Conservation (phyloP, 2,113 vertebrate genomes). For the Oncorhynchus gorbuscha region DNA sequence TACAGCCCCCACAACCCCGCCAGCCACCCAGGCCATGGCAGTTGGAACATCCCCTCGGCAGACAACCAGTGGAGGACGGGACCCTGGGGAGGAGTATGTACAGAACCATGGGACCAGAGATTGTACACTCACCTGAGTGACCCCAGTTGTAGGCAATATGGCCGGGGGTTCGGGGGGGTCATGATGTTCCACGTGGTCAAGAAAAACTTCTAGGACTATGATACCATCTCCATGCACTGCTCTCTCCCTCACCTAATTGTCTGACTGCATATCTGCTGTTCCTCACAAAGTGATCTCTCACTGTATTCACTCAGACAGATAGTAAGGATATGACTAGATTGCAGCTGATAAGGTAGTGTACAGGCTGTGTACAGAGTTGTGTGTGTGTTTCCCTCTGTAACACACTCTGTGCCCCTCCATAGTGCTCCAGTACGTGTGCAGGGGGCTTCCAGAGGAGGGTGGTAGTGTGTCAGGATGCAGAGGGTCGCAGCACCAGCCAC, state of each 20-base stretch:
- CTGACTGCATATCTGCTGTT: neutral
- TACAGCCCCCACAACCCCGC: slow-evolving; percentile 73
- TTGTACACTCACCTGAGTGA: neutral
- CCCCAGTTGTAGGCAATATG: too few relatives aligned
- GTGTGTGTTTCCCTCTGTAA: neutral
- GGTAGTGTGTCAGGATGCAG: slow-evolving; percentile 92
- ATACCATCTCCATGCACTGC: too few relatives aligned
- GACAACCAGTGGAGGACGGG: slow-evolving; percentile 93
- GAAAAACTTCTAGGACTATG: too few relatives aligned
- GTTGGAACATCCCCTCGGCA: slow-evolving; percentile 73
- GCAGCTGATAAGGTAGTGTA: slow-evolving; percentile 1
- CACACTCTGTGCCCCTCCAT: slow-evolving; percentile 4
- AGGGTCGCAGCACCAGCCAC: slow-evolving; percentile 80
- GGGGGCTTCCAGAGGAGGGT: slow-evolving; percentile 87
- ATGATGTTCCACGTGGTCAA: too few relatives aligned
- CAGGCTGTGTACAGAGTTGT: neutral
- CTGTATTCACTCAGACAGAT: slow-evolving; percentile 42
- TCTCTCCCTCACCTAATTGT: neutral
- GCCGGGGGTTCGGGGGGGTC: too few relatives aligned
- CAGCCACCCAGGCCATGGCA: slow-evolving; percentile 75
- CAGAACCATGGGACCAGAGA: neutral
- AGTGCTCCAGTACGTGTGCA: slow-evolving; percentile 94
- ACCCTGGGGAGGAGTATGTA: slow-evolving; percentile 94
- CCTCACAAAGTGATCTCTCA: slow-evolving; percentile 5
- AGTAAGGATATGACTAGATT: slow-evolving; percentile 26